These are phyloP conservation scores for Phania funesta DNA, from an alignment of 2,888 invertebrate genomes.

Conservation along the genomic window DNA sequence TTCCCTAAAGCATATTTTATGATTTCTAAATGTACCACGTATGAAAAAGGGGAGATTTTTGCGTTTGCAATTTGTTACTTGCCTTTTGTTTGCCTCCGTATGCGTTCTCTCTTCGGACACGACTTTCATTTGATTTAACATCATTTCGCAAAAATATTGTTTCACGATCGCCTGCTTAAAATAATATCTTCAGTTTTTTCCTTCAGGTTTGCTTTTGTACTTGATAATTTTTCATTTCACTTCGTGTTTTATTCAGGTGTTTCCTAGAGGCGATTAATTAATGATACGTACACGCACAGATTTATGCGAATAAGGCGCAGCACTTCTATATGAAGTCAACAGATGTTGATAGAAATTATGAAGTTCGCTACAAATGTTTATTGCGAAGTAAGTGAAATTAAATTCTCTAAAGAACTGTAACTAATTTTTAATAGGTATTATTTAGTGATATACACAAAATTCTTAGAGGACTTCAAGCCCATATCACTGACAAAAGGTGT, in stretches of 20 bases:
- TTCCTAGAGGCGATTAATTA: constrained; percentile 53
- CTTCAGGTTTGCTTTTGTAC: neutral
- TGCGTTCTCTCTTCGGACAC: neutral
- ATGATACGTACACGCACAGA: constrained; percentile 1
- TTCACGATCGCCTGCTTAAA: neutral
- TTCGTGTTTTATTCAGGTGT: constrained; percentile 52
- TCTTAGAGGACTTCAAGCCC: no score
- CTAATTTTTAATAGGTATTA: no score
- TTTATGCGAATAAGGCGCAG: neutral
- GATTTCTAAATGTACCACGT: constrained; percentile 18
- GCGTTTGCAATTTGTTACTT: constrained; percentile 23
- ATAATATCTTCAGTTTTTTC: neutral
- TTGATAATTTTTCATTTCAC: constrained; percentile 49
- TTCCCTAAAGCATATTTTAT: constrained; percentile 14
- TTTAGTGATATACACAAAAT: no score
- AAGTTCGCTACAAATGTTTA: neutral
- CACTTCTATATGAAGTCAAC: constrained; percentile 2
- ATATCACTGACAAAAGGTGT: no score
- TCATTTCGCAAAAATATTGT: constrained; percentile 27
- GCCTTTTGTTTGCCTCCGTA: constrained; percentile 22
- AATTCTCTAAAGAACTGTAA: no score
- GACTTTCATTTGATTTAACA: constrained; percentile 12
- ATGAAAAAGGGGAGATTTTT: constrained; percentile 29
- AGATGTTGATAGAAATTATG: constrained; percentile 24
- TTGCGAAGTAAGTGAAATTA: neutral